These are phyloP conservation scores for Pinna nobilis DNA, from an alignment of 1,140 invertebrate genomes.

Conservation along the genomic window DNA sequence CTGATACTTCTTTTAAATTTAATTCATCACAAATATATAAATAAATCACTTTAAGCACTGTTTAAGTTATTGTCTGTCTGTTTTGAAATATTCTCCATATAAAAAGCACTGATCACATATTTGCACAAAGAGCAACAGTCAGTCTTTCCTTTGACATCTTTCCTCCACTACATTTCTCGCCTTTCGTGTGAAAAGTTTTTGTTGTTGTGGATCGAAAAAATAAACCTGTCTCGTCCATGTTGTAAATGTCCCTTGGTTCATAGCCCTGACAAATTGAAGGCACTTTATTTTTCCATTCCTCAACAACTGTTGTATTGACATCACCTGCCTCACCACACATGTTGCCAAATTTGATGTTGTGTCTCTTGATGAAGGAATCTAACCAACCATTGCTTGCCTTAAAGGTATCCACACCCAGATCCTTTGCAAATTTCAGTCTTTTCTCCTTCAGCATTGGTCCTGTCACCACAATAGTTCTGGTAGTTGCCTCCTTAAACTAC, in stretches of 20 bases:
- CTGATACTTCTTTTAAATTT: too few species aligned
- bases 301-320: conserved; percentile 13
- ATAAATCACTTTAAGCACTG: too few species aligned
- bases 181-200: conserved; percentile 23
- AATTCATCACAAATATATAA: too few species aligned
- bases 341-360: conserved; percentile 37
- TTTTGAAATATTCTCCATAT: too few species aligned
- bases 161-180: conserved; percentile 22
- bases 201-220: conserved; percentile 20
- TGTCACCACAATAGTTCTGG: conserved; percentile 11
- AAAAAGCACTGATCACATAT: too few species aligned
- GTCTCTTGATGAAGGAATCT: conserved; percentile 32
- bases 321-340: conserved; percentile 36
- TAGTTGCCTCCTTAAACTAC: conserved; percentile 20
- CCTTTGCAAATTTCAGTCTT: conserved; percentile 29
- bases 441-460: conserved; percentile 38
- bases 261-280: conserved; percentile 28
- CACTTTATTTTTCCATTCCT: conserved; percentile 35
- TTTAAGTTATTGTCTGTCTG: too few species aligned
- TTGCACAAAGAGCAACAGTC: conserved; percentile 41
- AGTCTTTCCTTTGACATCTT: conserved; percentile 49
- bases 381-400: conserved; percentile 55
- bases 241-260: conserved; percentile 46
- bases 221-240: conserved; percentile 50
- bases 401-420: conserved; percentile 40